Base-by-base conservation (phyloP, 2,113 vertebrate species). In the Cephalopterus ornatus region DNA sequence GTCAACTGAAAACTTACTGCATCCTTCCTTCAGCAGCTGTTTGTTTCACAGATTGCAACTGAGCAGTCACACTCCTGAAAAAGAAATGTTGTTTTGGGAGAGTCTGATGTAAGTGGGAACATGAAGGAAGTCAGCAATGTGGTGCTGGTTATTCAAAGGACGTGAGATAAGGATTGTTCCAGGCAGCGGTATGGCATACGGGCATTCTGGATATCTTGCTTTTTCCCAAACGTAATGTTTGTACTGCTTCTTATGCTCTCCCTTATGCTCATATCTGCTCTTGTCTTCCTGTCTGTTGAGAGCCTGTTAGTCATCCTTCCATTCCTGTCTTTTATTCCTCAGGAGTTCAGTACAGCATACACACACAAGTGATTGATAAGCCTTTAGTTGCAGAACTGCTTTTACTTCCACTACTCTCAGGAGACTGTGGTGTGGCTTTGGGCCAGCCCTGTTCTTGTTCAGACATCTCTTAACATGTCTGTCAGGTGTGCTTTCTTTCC, bases 391-490 rank as follows among this genome's bases (percentile, higher is more conserved):
- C 66, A 82, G 74, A 85, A 79, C 95, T 88, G 71, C 95, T 91
- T 95, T 84, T 86, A 61, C 83, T 95, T 95, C 91, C 68, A 56
- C 55, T 78, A 17, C 93, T 93, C 77, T 59, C 41, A 79, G 42
- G 80, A 89, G 88, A 66, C 91, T 86, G 49, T n/a, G 56, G 28
- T 78, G 87, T 85, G 92, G 84, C 76, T 96, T 94, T 89, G 87
- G 92, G 74, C 96, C 70, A 89, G 93, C 77, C 92, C 89, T 66
- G 73, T 89, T 97, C 95, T 28, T 96, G 96, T 96, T 95, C 77
- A 97, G 93, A 56, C 95, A 78, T 63, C 80, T 97, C 94, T 81
- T 89, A 75, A 96, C 96, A 92, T 75, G 96, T 81, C 83, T 92
- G 75, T 97, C 93, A 94, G 93, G 74, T 93, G 81, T 92, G 87